Evolutionary conservation across 2,888 invertebrate species (phyloP).

Genomic region (Leptinotarsa rubiginosa): DNA sequence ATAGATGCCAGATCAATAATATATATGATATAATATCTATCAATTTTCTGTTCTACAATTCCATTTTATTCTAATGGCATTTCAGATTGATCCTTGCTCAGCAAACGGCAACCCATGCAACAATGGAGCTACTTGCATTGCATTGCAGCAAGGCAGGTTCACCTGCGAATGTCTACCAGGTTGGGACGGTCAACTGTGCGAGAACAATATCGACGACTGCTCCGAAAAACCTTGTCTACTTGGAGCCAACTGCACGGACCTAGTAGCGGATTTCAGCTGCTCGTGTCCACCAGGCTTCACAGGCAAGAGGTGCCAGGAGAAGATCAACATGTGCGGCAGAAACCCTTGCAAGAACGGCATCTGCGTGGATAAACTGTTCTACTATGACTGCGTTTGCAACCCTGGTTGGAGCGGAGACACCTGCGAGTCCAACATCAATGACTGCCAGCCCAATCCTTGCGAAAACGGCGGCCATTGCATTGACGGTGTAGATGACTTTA

Average conservation of each 20-base stretch:
- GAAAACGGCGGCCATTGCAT: conserved; percentile 92
- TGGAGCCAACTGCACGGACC: conserved; percentile 92
- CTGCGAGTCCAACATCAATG: conserved; percentile 92
- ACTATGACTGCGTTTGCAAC: conserved; percentile 89
- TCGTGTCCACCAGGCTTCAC: conserved; percentile 94
- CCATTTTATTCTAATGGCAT: conserved; percentile 36
- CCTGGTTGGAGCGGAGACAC: conserved; percentile 90
- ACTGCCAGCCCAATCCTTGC: conserved; percentile 90
- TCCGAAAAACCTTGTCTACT: conserved; percentile 91
- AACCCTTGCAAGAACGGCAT: conserved; percentile 94
- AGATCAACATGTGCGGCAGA: conserved; percentile 90
- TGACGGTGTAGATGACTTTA: conserved; percentile 85
- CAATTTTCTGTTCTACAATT: not conserved
- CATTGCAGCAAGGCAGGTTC: conserved; percentile 90
- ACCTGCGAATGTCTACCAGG: conserved; percentile 96
- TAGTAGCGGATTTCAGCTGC: conserved; percentile 94
- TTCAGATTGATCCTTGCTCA: conserved; percentile 88
- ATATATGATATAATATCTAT: no score
- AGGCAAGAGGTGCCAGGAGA: conserved; percentile 95
- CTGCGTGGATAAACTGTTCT: conserved; percentile 90
- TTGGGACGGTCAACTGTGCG: conserved; percentile 97
- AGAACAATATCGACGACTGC: conserved; percentile 93
- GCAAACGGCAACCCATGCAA: conserved; percentile 91
- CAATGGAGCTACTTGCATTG: conserved; percentile 90
- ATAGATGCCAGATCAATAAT: no score